A percentile compares a stretch with the other conserved stretches of the same genome.
Conservation (phyloP, 2,888 invertebrate genomes). For the Sminthurinus aureus region DNA sequence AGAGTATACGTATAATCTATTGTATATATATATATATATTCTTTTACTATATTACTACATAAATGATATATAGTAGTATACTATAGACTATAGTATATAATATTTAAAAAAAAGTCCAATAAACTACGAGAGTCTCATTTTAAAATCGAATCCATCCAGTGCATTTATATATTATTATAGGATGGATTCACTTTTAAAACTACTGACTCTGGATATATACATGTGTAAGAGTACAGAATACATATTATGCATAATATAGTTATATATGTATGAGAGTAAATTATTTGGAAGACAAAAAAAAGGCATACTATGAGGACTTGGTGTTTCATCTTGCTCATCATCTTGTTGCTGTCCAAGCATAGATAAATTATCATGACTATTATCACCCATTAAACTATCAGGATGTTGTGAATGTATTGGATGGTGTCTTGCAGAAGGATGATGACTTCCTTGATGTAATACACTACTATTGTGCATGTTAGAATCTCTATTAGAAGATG, state of each 20-base stretch:
- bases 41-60: too few relatives aligned
- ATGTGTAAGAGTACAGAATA: too few relatives aligned
- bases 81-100: too few relatives aligned
- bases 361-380: constrained; percentile 4
- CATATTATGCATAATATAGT: neutral
- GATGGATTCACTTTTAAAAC: too few relatives aligned
- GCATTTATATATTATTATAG: too few relatives aligned
- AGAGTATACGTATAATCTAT: too few relatives aligned
- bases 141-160: too few relatives aligned
- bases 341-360: neutral
- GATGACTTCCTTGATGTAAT: constrained; percentile 49
- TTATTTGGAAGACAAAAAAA: constrained; percentile 22
- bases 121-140: too few relatives aligned
- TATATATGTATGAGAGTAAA: neutral
- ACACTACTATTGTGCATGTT: constrained; percentile 5
- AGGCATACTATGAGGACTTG: constrained; percentile 44
- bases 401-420: neutral
- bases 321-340: constrained; percentile 19
- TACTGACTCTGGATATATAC: too few relatives aligned
- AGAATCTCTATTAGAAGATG: neutral
- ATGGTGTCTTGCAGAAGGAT: neutral
- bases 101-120: too few relatives aligned
- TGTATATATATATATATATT: too few relatives aligned
- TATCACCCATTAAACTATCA: neutral
- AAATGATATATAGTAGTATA: too few relatives aligned